Evolutionary conservation across 2,113 vertebrate species (phyloP), one percentile per base, ranked within the genome.

Genomic region (Zootoca vivipara): DNA sequence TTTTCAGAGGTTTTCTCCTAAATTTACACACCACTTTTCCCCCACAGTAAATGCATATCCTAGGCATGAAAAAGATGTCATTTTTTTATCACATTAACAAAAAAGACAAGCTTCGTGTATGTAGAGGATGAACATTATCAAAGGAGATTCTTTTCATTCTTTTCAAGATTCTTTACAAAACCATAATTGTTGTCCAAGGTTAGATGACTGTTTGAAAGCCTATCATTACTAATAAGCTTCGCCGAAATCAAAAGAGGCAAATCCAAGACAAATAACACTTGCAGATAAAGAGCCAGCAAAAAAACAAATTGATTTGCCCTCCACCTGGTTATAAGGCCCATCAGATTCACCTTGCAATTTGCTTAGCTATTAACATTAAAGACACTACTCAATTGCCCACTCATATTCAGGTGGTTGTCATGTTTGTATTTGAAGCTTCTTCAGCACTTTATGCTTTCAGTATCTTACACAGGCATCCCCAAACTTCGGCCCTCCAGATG

Each of bases 181-280:
- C 78, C 91, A 46, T 65, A 85, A 93, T 42, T 56, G 73, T 89
- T 83, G 92, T 33, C 89, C 93, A 92, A 91, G 84, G 74, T 88
- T 35, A 91, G 42, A 89, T 40, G 83, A 89, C 92, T 94, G 82
- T 70, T 89, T 84, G 78, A 88, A 81, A 91, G 85, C 79, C 85
- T 85, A 3, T 1, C 85, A 87, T 80, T 64, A 89, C 87, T 10
- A 93, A 94, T 26, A 28, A 91, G 56, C 67, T 93, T 90, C 89
- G 86, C 72, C 89, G 79, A 78, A 85, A 86, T 35, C 30, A 62
- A 72, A 89, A 80, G 77, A 85, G 90, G 78, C 30, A 93, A 67
- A 7, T 28, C 30, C 46, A 79, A 83, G 62, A 79, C 81, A 92
- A 91, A 74, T 18, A 78, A 13, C n/a, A 86, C 40, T 87, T 80